Conservation (phyloP, 1,140 invertebrate species). For the Cherax destructor region DNA sequence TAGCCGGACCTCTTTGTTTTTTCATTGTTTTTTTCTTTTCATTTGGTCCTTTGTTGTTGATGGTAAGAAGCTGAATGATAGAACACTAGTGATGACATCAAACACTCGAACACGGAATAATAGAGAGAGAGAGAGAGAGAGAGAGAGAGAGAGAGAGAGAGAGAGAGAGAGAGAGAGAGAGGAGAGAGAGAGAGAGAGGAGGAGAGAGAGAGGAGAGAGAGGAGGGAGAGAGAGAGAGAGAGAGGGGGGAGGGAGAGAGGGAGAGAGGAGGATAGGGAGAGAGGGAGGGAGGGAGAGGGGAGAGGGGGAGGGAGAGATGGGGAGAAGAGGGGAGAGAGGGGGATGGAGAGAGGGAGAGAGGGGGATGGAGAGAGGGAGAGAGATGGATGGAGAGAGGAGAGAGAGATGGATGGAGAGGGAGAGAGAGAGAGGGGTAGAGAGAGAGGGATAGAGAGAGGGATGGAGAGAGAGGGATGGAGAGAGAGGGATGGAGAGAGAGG, state of each 20-base stretch:
- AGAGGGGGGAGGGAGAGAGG: neutral
- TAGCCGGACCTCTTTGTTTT: no score
- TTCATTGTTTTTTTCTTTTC: no score
- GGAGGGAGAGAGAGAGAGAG: neutral
- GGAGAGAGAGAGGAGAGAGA: neutral
- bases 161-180: neutral
- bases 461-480: no score
- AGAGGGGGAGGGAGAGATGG: no score
- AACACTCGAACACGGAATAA: neutral
- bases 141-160: neutral
- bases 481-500: neutral
- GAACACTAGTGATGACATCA: no score
- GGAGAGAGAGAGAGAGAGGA: no score
- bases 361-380: neutral
- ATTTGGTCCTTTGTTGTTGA: no score
- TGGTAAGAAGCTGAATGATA: no score
- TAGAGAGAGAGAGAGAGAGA: neutral
- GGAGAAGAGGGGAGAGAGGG: neutral
- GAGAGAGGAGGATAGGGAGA: neutral
- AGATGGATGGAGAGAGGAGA: neutral
- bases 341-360: neutral
- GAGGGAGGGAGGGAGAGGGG: no score
- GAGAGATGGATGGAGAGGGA: neutral
- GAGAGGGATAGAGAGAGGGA: neutral
- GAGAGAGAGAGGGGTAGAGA: neutral